Evolutionary conservation across 2,797 vertebrate species (phyloP).

Genomic region (Myotis myotis): DNA sequence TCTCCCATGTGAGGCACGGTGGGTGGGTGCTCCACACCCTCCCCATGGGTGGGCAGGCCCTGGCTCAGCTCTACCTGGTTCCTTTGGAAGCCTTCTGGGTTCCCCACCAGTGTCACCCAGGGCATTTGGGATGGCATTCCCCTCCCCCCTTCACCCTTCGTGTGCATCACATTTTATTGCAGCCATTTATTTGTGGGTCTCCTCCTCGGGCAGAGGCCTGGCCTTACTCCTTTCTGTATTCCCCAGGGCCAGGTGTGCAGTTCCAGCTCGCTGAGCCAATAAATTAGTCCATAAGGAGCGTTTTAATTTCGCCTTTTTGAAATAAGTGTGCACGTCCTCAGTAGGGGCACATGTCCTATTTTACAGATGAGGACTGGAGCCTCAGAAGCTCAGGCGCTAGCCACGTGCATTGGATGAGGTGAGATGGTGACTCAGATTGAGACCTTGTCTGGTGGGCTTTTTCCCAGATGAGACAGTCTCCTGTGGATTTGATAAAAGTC

Average conservation of each 20-base stretch:
- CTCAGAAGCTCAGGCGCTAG: neutral
- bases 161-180: neutral
- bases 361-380: neutral
- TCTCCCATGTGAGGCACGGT: rapidly evolving
- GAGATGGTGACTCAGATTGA: no score
- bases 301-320: neutral
- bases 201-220: neutral
- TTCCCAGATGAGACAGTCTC: no score
- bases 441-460: neutral
- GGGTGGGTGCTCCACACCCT: neutral
- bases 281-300: neutral
- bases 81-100: neutral
- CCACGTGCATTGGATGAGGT: neutral
- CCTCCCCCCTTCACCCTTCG: neutral
- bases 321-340: neutral
- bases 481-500: neutral
- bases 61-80: neutral
- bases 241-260: rapidly evolving
- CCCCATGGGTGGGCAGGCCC: neutral
- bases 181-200: neutral
- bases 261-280: neutral
- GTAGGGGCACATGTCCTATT: neutral
- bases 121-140: neutral
- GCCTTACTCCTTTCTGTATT: neutral
- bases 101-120: no score